Base-by-base conservation (phyloP, 92 coral and sea anemone genomes). In the Bergia sp. region DNA sequence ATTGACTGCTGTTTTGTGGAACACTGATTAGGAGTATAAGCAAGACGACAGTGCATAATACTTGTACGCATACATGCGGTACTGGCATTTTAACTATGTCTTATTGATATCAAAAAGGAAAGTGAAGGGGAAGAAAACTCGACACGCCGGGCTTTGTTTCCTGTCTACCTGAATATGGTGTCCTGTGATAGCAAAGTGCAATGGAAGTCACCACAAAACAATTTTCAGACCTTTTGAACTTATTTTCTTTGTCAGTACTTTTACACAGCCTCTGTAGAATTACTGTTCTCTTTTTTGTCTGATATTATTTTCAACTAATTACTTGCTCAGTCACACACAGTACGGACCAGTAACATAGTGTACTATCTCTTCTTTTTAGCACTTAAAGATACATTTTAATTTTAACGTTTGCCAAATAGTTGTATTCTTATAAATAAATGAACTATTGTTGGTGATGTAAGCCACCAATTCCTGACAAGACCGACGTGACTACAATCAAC, bases 151-250 rank as follows among this genome's bases (percentile, higher is more conserved):
- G n/a, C 79, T 1, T 45, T 41, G 77, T 47, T 84, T 84, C 87
- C 87, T 84, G 87, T 84, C 64, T 84, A 72, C 29, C 50, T 9
- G 77, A 67, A 44, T 73, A 84, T 73, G 87, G 61, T 47, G 77
- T 29, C 87, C 40, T 84, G 87, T 84, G 87, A 84, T 84, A 84
- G 85, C 85, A 37, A 39, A 12, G 71, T 37, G 47, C 10, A 18
- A 80, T 55, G 72, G 57, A 80, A 55, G 47, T 58, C 29, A 37
- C 13, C 45, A 15, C 50, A 74, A 3, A 45, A 7, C 29, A 20
- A 20, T 78, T 79, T 50, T 4, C 16, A 79, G 82, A 79, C 82
- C 82, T 79, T 80, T 80, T 80, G 85, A 80, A 80, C 85, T 58
- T 55, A 47, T 37, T 80, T 49, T 12, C 50, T 79, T 45, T 49